Evolutionary conservation across 2,888 invertebrate species (phyloP).

Genomic region (Dascillus cervinus): DNA sequence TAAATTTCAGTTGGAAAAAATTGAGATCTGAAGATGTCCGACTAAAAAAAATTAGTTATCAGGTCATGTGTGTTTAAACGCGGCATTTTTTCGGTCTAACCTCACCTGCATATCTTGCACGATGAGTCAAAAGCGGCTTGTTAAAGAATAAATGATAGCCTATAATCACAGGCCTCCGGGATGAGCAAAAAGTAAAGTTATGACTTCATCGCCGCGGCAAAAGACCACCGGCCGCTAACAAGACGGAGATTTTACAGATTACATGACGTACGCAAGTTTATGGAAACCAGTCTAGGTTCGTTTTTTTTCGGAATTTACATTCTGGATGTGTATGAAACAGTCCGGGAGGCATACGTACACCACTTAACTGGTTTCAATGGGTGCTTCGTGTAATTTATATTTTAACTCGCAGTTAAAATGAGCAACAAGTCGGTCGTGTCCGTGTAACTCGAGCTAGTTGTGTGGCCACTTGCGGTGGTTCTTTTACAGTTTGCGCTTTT

Average conservation of each 20-base stretch:
- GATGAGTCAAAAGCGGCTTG: conserved; percentile 21
- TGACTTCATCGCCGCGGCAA: conserved; percentile 22
- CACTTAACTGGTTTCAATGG: not conserved
- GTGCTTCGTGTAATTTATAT: not conserved
- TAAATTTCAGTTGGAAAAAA: no score
- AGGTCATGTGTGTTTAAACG: no score
- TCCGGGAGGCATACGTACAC: conserved; percentile 10
- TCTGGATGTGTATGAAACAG: conserved; percentile 7
- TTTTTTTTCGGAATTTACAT: conserved; percentile 4
- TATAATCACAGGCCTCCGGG: conserved; percentile 22
- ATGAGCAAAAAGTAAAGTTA: conserved; percentile 22
- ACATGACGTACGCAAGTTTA: conserved; percentile 19
- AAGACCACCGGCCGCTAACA: conserved; percentile 23
- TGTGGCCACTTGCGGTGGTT: conserved; percentile 27
- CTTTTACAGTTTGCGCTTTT: conserved; percentile 24
- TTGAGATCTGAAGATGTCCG: no score
- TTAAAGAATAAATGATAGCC: conserved; percentile 24
- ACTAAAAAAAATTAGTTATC: no score
- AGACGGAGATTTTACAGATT: conserved; percentile 21
- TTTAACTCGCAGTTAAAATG: conserved; percentile 6
- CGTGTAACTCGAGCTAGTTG: conserved; percentile 23
- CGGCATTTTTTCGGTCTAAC: no score
- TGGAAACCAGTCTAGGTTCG: conserved; percentile 13
- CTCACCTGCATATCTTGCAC: conserved; percentile 11
- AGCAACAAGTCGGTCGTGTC: conserved; percentile 16